Evolutionary conservation across 2,888 invertebrate species (phyloP).

Genomic region (Junonia oenone): DNA sequence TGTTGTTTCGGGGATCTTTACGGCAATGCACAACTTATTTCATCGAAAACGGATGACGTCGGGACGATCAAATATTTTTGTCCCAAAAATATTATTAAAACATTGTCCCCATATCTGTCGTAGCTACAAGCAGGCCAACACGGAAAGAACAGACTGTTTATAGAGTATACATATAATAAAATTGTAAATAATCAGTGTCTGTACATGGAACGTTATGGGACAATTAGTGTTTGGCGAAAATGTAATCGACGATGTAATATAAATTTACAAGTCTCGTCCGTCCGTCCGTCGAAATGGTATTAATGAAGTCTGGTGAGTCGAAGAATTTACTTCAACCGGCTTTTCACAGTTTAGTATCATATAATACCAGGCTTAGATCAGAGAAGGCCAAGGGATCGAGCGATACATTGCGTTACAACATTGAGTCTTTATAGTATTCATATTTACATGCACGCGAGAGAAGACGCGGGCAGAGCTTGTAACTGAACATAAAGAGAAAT

Average conservation of each 20-base stretch:
- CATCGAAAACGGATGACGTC: constrained; percentile 37
- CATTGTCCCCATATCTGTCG: constrained; percentile 55
- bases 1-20: neutral
- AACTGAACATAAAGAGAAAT: constrained; percentile 34
- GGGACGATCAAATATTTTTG: constrained; percentile 29
- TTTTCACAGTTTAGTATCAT: constrained; percentile 33
- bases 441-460: constrained; percentile 29
- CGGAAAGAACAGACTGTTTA: constrained; percentile 53
- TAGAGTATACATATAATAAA: constrained; percentile 38
- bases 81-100: constrained; percentile 5
- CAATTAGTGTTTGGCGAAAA: constrained; percentile 24
- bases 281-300: constrained; percentile 22
- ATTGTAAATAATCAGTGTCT: constrained; percentile 32
- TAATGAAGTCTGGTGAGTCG: constrained; percentile 12
- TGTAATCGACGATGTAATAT: constrained; percentile 10
- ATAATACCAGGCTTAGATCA: constrained; percentile 8
- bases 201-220: constrained; percentile 31
- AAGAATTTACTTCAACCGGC: constrained; percentile 32
- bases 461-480: constrained; percentile 23
- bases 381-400: constrained; percentile 16
- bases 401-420: constrained; percentile 33
- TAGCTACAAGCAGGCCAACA: constrained; percentile 62
- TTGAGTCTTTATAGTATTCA: constrained; percentile 20
- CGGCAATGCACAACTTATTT: neutral
- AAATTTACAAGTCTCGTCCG: constrained; percentile 14